Evolutionary conservation across 2,888 invertebrate species (phyloP).

Genomic region (Drosophila suboccidentalis): DNA sequence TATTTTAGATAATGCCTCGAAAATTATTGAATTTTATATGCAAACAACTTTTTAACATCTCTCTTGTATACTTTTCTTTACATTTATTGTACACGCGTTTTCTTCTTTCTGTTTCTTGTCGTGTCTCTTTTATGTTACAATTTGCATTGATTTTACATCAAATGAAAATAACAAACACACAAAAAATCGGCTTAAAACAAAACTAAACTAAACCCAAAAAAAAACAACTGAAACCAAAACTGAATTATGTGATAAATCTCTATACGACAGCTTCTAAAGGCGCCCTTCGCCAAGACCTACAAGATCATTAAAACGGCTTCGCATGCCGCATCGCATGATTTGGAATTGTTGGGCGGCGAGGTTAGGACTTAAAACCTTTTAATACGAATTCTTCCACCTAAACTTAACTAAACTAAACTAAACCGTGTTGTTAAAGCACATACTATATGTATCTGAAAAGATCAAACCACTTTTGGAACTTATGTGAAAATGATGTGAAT

Average conservation of each 20-base stretch:
- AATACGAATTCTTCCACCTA: conserved; percentile 75
- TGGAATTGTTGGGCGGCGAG: conserved; percentile 87
- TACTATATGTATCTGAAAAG: conserved; percentile 44
- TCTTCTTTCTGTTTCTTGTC: conserved; percentile 59
- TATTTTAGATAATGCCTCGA: conserved; percentile 67
- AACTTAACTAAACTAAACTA: conserved; percentile 34
- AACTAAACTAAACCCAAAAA: conserved; percentile 40
- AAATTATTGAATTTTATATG: conserved; percentile 52
- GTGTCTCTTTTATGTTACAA: conserved; percentile 53
- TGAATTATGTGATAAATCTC: conserved; percentile 53
- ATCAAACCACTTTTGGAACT: conserved; percentile 50
- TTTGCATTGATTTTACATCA: conserved; percentile 65
- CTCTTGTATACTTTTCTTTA: conserved; percentile 74
- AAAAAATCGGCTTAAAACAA: conserved; percentile 44
- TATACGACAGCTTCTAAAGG: conserved; percentile 94
- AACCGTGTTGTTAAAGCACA: conserved; percentile 64
- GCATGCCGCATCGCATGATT: conserved; percentile 90
- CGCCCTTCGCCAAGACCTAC: conserved; percentile 98
- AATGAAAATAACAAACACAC: conserved; percentile 31
- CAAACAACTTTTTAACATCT: conserved; percentile 55
- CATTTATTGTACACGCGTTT: conserved; percentile 66
- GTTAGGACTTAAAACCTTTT: conserved; percentile 84
- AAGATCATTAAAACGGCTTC: conserved; percentile 95
- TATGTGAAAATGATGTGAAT: conserved; percentile 70
- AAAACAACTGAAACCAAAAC: conserved; percentile 34